phyloP scores from a whole-genome alignment of 2,797 vertebrate species.

The Gymnodraco acuticeps region DNA sequence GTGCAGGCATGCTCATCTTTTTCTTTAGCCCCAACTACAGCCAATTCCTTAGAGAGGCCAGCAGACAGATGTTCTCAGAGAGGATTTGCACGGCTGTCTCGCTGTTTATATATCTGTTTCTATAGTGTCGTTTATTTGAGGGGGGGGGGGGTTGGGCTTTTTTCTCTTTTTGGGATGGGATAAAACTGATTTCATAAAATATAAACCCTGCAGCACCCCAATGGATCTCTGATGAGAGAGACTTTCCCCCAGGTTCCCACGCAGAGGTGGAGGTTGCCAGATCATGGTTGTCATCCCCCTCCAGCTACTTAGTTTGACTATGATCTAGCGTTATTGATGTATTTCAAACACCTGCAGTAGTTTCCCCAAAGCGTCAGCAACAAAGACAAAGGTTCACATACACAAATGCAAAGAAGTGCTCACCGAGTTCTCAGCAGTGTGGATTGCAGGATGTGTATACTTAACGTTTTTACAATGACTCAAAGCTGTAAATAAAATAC shows the following conservation, averaged over 20 bases:
- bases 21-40: constrained; percentile 62
- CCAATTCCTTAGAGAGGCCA: constrained; percentile 74
- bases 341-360: constrained; percentile 71
- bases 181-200: constrained; percentile 62
- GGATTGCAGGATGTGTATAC: constrained; percentile 5
- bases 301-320: constrained; percentile 71
- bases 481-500: constrained; percentile 32
- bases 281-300: constrained; percentile 72
- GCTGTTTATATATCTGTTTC: constrained; percentile 67
- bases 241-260: constrained; percentile 67
- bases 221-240: constrained; percentile 67
- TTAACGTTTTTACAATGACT: constrained; percentile 15
- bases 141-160: background rate
- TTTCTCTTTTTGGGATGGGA: constrained; percentile 11
- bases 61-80: constrained; percentile 78
- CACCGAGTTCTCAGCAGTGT: constrained; percentile 27
- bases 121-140: constrained; percentile 63
- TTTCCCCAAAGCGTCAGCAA: constrained; percentile 61
- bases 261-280: constrained; percentile 65
- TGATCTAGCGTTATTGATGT: constrained; percentile 73
- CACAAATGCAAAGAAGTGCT: constrained; percentile 48
- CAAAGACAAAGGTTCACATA: constrained; percentile 46
- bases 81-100: constrained; percentile 68
- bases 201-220: constrained; percentile 60
- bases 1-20: constrained; percentile 52